Evolutionary conservation across 2,113 vertebrate genomes (phyloP), one percentile per base, ranked within the genome.

Genomic region (Cephalophus harveyi): DNA sequence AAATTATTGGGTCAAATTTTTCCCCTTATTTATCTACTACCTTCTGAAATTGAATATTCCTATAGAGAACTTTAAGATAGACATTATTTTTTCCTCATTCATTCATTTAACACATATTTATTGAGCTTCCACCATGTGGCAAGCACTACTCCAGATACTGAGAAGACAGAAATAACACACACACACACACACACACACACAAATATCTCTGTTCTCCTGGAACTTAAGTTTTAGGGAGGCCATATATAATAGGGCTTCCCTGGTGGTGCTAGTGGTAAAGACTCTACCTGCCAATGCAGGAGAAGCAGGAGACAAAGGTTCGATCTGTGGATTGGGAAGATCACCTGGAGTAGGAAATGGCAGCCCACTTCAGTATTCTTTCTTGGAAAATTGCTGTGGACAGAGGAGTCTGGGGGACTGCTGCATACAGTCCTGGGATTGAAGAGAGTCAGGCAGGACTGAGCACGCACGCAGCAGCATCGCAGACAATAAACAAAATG

Each of bases 91-190:
- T 11, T 21, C 12, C 2, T 64, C 23, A 62, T 79, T 76, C 2
- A 67, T 67, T 97, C 36, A 96, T 59, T 40, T 54, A 59, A 81
- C 19, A 83, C 76, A 1, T 59, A 64, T 76, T 83, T 76, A 52
- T 3, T 83, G 79, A 54, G 23, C 5, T 89, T 89, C 36, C 83
- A 14, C n/a, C 15, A 28, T 3, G 64, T 88, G 87, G 28, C 11
- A 59, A 36, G 8, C 14, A n/a, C 48, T 84, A 30, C 43, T 92
- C 8, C 12, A 96, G 43, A 13, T 67, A 36, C 15, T 12, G 9
- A 84, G 36, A 71, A 1, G 55, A 48, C 3, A 86, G 55, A 67
- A 94, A 28, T 40, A 19, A 28, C 3, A 15, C 30, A 78, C 21
- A 48, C 8, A n/a, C 25, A 28, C 25, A 28, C 3, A 15, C 30